Evolutionary conservation across 2,797 vertebrate species (phyloP), one percentile per base, ranked within the genome.

Genomic region (Sus cebifrons): DNA sequence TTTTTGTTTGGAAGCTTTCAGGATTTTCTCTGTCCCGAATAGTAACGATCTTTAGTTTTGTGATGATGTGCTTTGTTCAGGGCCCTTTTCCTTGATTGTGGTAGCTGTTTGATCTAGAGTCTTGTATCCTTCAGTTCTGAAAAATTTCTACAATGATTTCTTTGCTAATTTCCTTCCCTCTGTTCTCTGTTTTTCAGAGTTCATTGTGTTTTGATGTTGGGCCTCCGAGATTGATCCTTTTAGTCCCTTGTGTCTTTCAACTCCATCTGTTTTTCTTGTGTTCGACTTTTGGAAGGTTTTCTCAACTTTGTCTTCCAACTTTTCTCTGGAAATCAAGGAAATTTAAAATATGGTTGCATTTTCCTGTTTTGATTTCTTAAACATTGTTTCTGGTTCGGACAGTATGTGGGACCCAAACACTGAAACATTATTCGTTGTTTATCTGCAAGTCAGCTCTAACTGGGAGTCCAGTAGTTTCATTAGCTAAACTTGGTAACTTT

Each of bases 331-430:
- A 93, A 68, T 91, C 62, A 87, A 74, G 54, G 85, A 74, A 15
- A 49, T 91, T 54, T 87, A 85, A 90, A 87, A 23, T 89, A 44
- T 14, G 64, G 21, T 85, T 95, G 77, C 67, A 65, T 95, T 86
- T 86, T 65, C 62, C 56, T 71, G 58, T 62, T 94, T 79, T 29
- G 29, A 36, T 58, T 75, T 93, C 40, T 89, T 86, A 56, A 29
- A 18, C 62, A 40, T 54, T 68, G n/a, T 84, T 95, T 85, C 71
- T 81, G 89, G 27, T 89, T 97, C 27, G 36, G 40, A 44, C 18
- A 52, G 60, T 60, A 21, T 87, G 56, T 13, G 62, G 74, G 68
- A 40, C 29, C 27, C 29, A 52, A 23, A 23, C 29, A 25, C 87
- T 81, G 67, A 93, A 75, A 32, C 36, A 52, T 83, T 70, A 84